These are phyloP conservation scores for Phoenicopterus ruber DNA, from an alignment of 2,113 vertebrate species.

Conservation along the genomic window DNA sequence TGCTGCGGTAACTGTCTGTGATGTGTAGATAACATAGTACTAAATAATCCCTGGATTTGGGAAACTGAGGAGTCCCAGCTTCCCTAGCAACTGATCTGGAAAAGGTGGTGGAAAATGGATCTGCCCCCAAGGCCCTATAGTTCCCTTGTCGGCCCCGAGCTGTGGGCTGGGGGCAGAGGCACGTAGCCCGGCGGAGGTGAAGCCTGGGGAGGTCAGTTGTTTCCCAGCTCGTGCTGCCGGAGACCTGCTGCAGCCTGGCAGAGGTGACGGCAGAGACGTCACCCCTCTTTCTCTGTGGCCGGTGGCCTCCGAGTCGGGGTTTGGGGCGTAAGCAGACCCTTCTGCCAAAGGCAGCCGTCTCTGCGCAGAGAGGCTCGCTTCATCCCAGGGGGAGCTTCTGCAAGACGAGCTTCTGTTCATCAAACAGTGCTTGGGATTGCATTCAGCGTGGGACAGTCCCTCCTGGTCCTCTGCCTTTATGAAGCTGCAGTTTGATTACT, in stretches of 20 bases:
- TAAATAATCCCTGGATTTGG: neutral
- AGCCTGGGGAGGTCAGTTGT: neutral
- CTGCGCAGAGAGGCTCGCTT: neutral
- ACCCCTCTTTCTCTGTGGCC: neutral
- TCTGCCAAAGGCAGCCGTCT: neutral
- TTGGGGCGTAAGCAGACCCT: neutral
- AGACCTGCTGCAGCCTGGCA: neutral
- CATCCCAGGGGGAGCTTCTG: neutral
- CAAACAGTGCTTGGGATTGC: fast-evolving
- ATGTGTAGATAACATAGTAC: neutral
- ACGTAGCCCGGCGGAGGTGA: fast-evolving
- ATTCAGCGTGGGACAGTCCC: fast-evolving
- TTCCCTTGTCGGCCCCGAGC: neutral
- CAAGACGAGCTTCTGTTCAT: neutral
- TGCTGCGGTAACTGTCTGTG: neutral
- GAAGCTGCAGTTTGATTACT: neutral
- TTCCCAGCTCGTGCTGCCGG: neutral
- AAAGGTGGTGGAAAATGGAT: neutral
- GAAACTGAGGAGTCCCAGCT: neutral
- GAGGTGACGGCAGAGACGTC: neutral
- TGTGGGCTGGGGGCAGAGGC: neutral
- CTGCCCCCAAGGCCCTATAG: no score
- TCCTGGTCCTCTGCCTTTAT: neutral
- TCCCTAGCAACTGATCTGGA: neutral
- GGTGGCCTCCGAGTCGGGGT: neutral